These are phyloP conservation scores for Trachemys scripta DNA, from an alignment of 2,113 vertebrate species.

Conservation along the genomic window DNA sequence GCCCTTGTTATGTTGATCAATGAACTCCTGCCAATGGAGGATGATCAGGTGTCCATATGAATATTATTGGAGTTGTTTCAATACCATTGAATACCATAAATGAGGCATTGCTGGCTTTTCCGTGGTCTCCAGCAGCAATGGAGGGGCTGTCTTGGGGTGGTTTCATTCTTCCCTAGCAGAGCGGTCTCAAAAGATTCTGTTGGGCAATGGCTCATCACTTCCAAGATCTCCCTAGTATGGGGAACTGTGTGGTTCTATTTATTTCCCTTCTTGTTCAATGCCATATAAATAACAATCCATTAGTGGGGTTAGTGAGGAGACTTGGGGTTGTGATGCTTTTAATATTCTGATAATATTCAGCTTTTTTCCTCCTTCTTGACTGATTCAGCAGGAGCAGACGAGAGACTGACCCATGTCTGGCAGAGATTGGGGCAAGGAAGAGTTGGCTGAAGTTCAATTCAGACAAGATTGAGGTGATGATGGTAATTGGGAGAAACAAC, in stretches of 20 bases:
- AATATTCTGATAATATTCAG: neutral
- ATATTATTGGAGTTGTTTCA: neutral
- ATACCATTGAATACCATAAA: neutral
- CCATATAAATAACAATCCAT: neutral
- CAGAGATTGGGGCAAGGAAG: neutral
- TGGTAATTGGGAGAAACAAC: constrained; percentile 61
- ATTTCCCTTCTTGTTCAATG: neutral
- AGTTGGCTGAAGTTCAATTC: constrained; percentile 38
- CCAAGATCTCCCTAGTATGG: neutral
- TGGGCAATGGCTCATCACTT: neutral
- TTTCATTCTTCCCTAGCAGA: neutral
- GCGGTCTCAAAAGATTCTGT: neutral
- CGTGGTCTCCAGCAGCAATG: neutral
- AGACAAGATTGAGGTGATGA: constrained; percentile 62
- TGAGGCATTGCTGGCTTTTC: neutral
- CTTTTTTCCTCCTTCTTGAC: constrained; percentile 29
- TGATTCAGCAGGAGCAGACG: neutral
- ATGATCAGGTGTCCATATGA: neutral
- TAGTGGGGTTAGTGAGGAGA: neutral
- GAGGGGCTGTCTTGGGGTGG: neutral
- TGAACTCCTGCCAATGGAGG: neutral
- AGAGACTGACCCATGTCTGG: constrained; percentile 1
- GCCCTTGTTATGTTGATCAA: neutral
- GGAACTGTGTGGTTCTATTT: neutral
- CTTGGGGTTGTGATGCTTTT: too few species aligned